A percentile compares a stretch with the other conserved stretches of the same genome.
These are phyloP conservation scores for Chelonus formosanus DNA, from an alignment of 2,888 invertebrate genomes.

Conservation along the genomic window DNA sequence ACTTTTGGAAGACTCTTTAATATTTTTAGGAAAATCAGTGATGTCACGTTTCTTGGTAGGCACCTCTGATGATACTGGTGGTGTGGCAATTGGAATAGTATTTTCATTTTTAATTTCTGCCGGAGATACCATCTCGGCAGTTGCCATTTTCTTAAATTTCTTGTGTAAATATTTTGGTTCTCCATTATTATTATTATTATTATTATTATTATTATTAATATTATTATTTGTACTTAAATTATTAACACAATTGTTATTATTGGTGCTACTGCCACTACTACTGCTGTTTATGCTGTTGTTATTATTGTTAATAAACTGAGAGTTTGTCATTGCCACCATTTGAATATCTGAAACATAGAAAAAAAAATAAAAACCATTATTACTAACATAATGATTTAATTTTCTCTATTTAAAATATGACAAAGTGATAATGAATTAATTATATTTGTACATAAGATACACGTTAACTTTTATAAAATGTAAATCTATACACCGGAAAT, in stretches of 20 bases:
- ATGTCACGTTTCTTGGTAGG: constrained; percentile 43
- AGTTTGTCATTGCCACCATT: constrained; percentile 62
- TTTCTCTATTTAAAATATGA: constrained; percentile 1
- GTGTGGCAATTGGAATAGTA: constrained; percentile 15
- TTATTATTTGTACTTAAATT: constrained; percentile 46
- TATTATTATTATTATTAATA: constrained; percentile 48
- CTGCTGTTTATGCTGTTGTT: constrained; percentile 43
- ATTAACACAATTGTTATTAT: constrained; percentile 50
- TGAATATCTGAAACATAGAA: constrained; percentile 52
- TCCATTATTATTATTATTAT: constrained; percentile 56
- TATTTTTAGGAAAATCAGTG: constrained; percentile 46
- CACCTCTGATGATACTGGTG: constrained; percentile 33
- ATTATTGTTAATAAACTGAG: constrained; percentile 56
- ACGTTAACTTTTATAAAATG: too few species aligned
- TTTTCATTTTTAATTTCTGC: constrained; percentile 54
- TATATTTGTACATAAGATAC: too few species aligned
- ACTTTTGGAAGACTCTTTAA: constrained; percentile 40
- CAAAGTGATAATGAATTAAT: too few species aligned
- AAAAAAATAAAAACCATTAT: constrained; percentile 2
- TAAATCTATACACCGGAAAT: too few species aligned
- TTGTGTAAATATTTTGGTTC: constrained; percentile 87
- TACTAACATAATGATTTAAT: neutral
- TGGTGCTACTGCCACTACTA: constrained; percentile 46
- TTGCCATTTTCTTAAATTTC: constrained; percentile 91
- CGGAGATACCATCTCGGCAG: constrained; percentile 60